Base-by-base conservation (phyloP, 1,140 invertebrate species). In the Nylanderia fulva region DNA sequence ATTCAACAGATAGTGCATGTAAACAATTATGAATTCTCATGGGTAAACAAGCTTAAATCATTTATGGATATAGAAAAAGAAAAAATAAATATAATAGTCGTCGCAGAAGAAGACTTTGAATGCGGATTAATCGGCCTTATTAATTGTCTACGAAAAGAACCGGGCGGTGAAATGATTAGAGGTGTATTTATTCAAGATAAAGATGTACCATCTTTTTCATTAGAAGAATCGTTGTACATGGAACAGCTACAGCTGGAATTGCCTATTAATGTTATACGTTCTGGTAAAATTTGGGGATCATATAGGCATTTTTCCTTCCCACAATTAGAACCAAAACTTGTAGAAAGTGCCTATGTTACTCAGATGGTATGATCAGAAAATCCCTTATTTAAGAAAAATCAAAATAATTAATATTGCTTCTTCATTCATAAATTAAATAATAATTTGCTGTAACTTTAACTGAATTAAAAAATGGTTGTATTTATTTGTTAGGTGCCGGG, bases 121-220 rank as follows among this genome's bases (percentile, higher is more conserved):
- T 98, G 96, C 94, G 99, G 99, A 45, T 94, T 99, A 27, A 90
- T 99, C 21, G 99, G 99, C 24, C 93, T 99, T 15, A 95, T 97
- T 0, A 97, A 97, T 82, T 98, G 97, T 91, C 86, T 98, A 36
- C 94, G 96, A 80, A 96, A 95, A 91, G 97, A 98, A 92, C 96
- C 96, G n/a, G n/a, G n/a, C n/a, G n/a, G n/a, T n/a, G n/a, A n/a
- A n/a, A n/a, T n/a, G n/a, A n/a, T n/a, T n/a, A 95, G 95, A 71
- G 96, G 96, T 58, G 91, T 97, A 7, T 94, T 96, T 13, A 96
- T 97, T 63, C 93, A 96, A 87, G 97, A 97, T 88, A 88, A 94
- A 4, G 95, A 95, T 68, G 97, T 96, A 7, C 97, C 97, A 6
- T 86, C 92, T 8, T 97, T 97, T 85, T 95, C 96, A 88, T 91